A percentile compares a stretch with the other conserved stretches of the same genome.
Evolutionary conservation across 1,140 invertebrate species (phyloP).

Genomic region (Pseudoatta argentina): DNA sequence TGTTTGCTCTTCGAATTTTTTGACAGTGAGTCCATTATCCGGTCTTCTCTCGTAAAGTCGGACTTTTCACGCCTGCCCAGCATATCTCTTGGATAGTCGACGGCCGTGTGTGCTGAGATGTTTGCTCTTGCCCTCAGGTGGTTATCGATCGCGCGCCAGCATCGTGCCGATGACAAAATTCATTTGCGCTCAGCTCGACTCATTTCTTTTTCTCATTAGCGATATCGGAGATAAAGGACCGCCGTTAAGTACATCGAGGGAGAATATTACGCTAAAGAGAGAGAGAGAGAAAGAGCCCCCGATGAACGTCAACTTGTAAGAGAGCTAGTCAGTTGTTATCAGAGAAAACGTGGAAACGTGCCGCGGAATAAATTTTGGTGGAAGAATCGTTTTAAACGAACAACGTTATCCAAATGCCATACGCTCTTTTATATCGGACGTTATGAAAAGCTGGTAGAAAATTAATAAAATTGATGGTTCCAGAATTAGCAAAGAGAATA

Average conservation of each 20-base stretch:
- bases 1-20: slow-evolving; percentile 52
- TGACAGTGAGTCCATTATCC: slow-evolving; percentile 52
- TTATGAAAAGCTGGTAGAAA: slow-evolving; percentile 16
- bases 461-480: slow-evolving; percentile 38
- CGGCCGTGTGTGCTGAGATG: not conserved
- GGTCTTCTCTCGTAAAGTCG: slow-evolving; percentile 33
- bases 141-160: slow-evolving; percentile 55
- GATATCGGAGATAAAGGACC: slow-evolving; percentile 48
- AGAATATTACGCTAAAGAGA: slow-evolving; percentile 30
- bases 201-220: slow-evolving; percentile 60
- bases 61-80: slow-evolving; percentile 41
- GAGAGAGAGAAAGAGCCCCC: not conserved
- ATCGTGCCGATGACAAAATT: slow-evolving; percentile 52
- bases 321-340: slow-evolving; percentile 57
- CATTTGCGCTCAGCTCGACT: slow-evolving; percentile 37
- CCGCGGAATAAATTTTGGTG: slow-evolving; percentile 55
- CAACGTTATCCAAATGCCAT: slow-evolving; percentile 52
- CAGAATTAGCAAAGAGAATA: slow-evolving; percentile 3
- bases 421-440: slow-evolving; percentile 33
- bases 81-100: slow-evolving; percentile 3
- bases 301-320: slow-evolving; percentile 19
- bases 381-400: slow-evolving; percentile 41
- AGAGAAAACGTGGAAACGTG: slow-evolving; percentile 47
- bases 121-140: slow-evolving; percentile 43
- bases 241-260: slow-evolving; percentile 43